phyloP scores from a whole-genome alignment of 23 tunicate species.

The Trididemnum clinides region DNA sequence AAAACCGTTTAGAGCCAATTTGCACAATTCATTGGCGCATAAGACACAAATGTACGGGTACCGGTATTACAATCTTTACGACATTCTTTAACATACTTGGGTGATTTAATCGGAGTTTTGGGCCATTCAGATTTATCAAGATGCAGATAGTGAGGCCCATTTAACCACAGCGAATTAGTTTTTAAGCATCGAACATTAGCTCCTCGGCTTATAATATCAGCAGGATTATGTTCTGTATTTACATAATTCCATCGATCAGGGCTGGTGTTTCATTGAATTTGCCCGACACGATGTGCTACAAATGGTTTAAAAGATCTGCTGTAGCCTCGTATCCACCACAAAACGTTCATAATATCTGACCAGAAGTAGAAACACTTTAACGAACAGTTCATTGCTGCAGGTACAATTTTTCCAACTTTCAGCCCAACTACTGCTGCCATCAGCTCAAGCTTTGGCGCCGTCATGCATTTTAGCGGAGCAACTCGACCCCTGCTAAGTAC shows the following conservation, averaged over 20 bases:
- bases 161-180: not conserved
- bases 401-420: not conserved
- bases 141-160: not conserved
- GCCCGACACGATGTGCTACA: not conserved
- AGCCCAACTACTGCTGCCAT: not conserved
- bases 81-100: too few species aligned
- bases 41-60: too few species aligned
- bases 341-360: not conserved
- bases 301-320: not conserved
- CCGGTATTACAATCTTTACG: too few species aligned
- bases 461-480: too few species aligned
- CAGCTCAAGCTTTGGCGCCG: too few species aligned
- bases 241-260: not conserved
- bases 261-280: not conserved
- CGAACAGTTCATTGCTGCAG: not conserved
- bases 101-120: not conserved
- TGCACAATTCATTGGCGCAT: too few species aligned
- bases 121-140: not conserved
- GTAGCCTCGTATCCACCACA: not conserved
- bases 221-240: not conserved
- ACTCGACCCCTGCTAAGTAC: too few species aligned
- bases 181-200: not conserved
- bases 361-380: not conserved
- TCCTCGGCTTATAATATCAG: not conserved
- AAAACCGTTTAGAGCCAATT: not conserved